A percentile compares a stretch with the other conserved stretches of the same genome.
Conservation (phyloP, 2,113 vertebrate species). For the Silurus asotus region DNA sequence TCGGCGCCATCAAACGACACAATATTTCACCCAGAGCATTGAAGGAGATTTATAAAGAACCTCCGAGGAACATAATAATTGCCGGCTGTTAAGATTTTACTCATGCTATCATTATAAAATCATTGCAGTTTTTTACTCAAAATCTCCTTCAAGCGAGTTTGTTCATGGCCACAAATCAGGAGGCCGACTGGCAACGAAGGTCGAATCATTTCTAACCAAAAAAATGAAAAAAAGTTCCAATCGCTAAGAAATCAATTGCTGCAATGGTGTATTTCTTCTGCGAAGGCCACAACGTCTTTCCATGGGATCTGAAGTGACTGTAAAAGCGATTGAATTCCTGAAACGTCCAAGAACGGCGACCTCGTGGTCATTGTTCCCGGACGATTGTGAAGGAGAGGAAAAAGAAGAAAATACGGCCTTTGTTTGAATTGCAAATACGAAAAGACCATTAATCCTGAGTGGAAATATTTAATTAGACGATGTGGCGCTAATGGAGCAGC, state of each 20-base stretch:
- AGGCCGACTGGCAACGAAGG: background rate
- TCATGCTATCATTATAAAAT: background rate
- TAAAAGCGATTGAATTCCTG: background rate
- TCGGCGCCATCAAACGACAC: no score
- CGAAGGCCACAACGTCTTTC: background rate
- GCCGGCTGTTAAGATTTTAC: background rate
- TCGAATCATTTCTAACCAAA: background rate
- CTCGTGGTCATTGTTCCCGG: background rate
- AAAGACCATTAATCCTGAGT: background rate
- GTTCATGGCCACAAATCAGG: background rate
- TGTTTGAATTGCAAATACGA: conserved; percentile 34
- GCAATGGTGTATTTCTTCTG: background rate
- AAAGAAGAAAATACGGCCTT: background rate
- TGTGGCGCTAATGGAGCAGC: conserved; percentile 9
- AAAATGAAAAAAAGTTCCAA: background rate
- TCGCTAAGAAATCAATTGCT: background rate
- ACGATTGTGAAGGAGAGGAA: background rate
- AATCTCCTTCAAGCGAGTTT: background rate
- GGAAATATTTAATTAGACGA: conserved; percentile 36
- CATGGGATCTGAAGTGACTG: background rate
- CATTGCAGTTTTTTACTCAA: background rate
- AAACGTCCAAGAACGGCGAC: no score
- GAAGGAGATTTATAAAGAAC: no score
- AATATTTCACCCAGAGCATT: no score
- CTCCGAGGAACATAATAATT: background rate